Base-by-base conservation (phyloP, 2,888 invertebrate species). In the Pecten maximus region DNA sequence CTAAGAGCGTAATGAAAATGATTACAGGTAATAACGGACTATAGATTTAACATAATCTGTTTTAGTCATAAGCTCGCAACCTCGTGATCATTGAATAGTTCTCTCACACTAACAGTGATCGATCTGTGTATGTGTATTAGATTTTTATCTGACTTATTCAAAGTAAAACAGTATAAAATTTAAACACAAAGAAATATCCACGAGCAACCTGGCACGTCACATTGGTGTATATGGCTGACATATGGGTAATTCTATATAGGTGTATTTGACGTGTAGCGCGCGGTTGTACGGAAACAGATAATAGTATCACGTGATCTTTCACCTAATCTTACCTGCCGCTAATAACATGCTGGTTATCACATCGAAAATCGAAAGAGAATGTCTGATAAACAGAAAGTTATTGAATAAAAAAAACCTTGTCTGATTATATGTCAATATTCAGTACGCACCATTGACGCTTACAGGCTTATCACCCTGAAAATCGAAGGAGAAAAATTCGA, bases 121-220 rank as follows among this genome's bases (percentile, higher is more conserved):
- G 74, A 74, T n/a, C 60, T n/a, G 23, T 23, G 48, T 54, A 54
- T 54, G 74, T 74, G 74, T 74, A 74, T 74, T 10, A 74, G 74
- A 74, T 74, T 28, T 74, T 10, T 28, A 74, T 74, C 74, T 28
- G 74, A 74, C 74, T 35, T 74, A 35, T 74, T 74, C 74, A 74
- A 74, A 74, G 74, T 74, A 74, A 74, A 74, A 74, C 74, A 74
- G 74, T 74, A 74, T 74, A 28, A 74, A 74, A 28, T 74, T 35
- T 74, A 74, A 28, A 28, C 35, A 35, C 10, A 35, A 74, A 35
- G 74, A 74, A 28, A 35, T 10, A 74, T 35, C 74, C 74, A 74
- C 35, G 12, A 74, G 74, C 12, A 28, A 35, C 2, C 60, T 60
- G 60, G 28, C 74, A 3, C 74, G 74, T 8, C 35, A 15, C 0